Base-by-base conservation (phyloP, 2,797 vertebrate genomes). In the Dipus sagitta region DNA sequence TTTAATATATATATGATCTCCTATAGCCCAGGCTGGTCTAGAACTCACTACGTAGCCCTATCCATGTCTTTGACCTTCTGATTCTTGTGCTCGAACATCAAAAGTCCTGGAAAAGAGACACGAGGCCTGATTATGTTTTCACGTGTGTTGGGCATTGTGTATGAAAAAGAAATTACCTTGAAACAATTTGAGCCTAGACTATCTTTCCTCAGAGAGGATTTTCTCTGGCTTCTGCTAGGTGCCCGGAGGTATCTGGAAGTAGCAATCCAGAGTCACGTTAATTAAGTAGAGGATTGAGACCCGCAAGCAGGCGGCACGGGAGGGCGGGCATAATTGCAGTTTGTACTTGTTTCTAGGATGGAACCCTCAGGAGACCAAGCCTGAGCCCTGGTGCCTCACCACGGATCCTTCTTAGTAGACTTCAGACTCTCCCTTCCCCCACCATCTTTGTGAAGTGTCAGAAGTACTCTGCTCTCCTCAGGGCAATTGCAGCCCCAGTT, bases 161-260 rank as follows among this genome's bases (percentile, higher is more conserved):
- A 88, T 89, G 77, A 91, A 97, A 88, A 38, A 38, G 38, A 47
- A 32, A 64, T 23, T 47, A 80, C 68, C 18, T 77, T 89, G 28
- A 91, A 86, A 74, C 82, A 47, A 75, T 72, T 71, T 26, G 58
- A 83, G 28, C 38, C 68, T 83, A 74, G 24, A 12, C 6, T 47
- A 6, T 52, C 15, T 78, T 72, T 65, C 30, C 18, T 34, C 21
- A 54, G 28, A 86, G 28, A 80, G 28, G 11, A 72, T 89, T 89
- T 92, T 92, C 52, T 86, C 84, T 92, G 80, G 58, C 26, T 76
- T 89, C 26, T 86, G 6, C 60, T 71, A 26, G 65, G 17, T 52
- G 11, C 60, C 65, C 32, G 62, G 68, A 83, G 17, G 77, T 65
- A 12, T 38, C 30, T 92, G 54, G 67, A 64, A 15, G 3, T 42